Conservation (phyloP, 2,888 invertebrate species). For the Pammene aurita region DNA sequence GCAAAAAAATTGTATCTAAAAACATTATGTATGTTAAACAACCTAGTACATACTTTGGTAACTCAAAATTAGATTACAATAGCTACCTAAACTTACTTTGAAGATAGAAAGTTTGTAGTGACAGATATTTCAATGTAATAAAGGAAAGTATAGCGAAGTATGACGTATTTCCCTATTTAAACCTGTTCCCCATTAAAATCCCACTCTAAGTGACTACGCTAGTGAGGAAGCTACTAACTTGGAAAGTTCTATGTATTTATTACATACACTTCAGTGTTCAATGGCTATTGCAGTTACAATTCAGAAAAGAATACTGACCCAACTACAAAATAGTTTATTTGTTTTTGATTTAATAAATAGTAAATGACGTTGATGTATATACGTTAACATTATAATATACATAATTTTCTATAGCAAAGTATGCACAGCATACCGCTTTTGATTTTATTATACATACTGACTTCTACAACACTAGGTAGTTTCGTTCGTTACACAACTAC, state of each 20-base stretch:
- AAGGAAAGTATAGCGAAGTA: constrained; percentile 55
- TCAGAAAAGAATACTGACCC: constrained; percentile 53
- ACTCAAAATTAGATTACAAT: constrained; percentile 70
- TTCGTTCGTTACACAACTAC: constrained; percentile 50
- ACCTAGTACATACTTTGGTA: constrained; percentile 74
- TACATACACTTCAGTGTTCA: constrained; percentile 28
- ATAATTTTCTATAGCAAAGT: constrained; percentile 51
- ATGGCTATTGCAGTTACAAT: constrained; percentile 44
- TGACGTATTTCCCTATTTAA: constrained; percentile 45
- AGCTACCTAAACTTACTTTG: constrained; percentile 56
- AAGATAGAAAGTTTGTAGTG: constrained; percentile 54
- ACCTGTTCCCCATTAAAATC: constrained; percentile 45
- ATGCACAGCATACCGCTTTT: constrained; percentile 60
- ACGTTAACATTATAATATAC: constrained; percentile 48
- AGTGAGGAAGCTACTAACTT: constrained; percentile 44
- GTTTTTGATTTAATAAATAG: constrained; percentile 36
- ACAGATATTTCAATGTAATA: constrained; percentile 47
- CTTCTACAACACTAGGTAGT: constrained; percentile 37
- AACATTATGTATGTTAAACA: constrained; percentile 50
- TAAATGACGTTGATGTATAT: constrained; percentile 45
- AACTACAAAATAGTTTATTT: constrained; percentile 49
- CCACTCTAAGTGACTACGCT: constrained; percentile 49
- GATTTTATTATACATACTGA: constrained; percentile 43
- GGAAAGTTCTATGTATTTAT: constrained; percentile 44
- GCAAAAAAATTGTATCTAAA: constrained; percentile 27